phyloP scores from a whole-genome alignment of 2,888 invertebrate species.

The Orchesella flavescens region DNA sequence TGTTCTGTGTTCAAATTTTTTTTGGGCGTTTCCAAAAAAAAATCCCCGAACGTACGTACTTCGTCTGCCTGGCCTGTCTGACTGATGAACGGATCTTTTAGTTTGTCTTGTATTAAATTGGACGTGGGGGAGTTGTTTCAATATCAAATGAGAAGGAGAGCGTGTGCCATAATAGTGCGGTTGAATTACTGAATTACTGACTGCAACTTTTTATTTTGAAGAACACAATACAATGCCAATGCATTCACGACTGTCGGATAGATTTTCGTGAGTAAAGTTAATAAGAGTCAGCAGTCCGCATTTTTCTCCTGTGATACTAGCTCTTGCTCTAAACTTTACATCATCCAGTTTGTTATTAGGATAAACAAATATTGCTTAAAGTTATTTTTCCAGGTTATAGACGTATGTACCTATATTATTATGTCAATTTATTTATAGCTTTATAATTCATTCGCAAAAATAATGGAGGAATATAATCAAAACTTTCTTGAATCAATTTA shows the following conservation, averaged over 20 bases:
- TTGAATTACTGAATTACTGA: background rate
- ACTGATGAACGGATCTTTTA: conserved; percentile 11
- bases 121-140: conserved; percentile 37
- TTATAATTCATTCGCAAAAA: no score
- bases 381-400: no score
- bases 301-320: background rate
- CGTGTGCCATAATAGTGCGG: conserved; percentile 11
- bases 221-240: background rate
- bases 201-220: background rate
- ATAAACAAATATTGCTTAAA: no score
- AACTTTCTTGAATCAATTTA: no score
- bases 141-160: background rate
- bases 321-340: background rate
- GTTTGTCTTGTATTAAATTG: conserved; percentile 29
- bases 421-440: no score
- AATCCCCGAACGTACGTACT: conserved; percentile 24
- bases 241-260: background rate
- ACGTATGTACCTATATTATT: no score
- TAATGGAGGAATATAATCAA: no score
- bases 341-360: no score
- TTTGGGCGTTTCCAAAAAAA: conserved; percentile 45
- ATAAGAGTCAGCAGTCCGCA: background rate
- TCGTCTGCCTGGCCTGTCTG: conserved; percentile 1
- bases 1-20: conserved; percentile 1
- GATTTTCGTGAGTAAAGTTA: background rate